Evolutionary conservation across 2,113 vertebrate species (phyloP).

Genomic region (Salvelinus sp.): DNA sequence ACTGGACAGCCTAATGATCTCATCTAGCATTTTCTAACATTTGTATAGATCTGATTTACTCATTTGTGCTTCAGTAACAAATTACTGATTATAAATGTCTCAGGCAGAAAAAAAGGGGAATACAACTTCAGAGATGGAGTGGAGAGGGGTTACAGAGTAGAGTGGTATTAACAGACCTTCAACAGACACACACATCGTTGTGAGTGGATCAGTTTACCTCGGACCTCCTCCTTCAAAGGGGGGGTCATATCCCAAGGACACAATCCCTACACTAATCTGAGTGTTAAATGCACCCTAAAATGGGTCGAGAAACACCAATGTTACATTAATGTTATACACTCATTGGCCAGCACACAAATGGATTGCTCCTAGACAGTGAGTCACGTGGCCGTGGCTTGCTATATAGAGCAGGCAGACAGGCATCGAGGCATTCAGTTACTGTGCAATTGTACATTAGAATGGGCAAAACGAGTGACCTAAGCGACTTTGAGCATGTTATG

Average conservation of each 20-base stretch:
- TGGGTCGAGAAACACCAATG: neutral
- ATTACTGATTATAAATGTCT: conserved; percentile 2
- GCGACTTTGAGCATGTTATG: no score
- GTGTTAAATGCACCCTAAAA: neutral
- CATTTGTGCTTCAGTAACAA: conserved; percentile 25
- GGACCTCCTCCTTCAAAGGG: neutral
- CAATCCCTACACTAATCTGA: neutral
- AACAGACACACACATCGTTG: conserved; percentile 31
- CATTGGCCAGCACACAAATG: no score
- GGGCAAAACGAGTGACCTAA: no score
- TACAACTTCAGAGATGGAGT: conserved; percentile 12
- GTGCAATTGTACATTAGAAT: no score
- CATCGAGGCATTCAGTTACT: no score
- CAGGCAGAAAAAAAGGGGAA: neutral
- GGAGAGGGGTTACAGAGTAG: conserved; percentile 14
- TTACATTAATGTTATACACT: neutral
- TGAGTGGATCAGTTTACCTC: conserved; percentile 10
- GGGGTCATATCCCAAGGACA: neutral
- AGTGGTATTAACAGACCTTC: conserved; percentile 26
- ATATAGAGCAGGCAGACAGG: no score
- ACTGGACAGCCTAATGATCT: conserved; percentile 15
- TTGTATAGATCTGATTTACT: neutral
- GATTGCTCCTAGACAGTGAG: no score
- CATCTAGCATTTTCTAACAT: neutral
- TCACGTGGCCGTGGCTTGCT: no score